Evolutionary conservation across 2,797 vertebrate species (phyloP).

Genomic region (Parotocinclus haroldoi): DNA sequence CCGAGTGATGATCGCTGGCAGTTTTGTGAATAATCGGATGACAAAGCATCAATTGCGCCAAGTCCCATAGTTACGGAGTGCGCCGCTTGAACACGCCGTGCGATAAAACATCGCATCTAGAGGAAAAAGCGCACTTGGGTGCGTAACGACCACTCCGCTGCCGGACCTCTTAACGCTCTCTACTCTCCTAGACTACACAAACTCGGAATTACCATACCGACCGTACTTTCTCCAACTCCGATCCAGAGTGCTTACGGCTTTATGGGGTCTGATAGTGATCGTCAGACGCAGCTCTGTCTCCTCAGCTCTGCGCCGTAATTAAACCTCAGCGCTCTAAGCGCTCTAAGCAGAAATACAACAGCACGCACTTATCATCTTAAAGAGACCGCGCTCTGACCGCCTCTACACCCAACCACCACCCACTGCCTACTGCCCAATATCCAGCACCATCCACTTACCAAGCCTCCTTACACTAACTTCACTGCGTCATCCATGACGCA

Average conservation of each 20-base stretch:
- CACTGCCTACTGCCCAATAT: neutral
- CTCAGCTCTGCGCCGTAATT: constrained; percentile 10
- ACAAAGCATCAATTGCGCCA: neutral
- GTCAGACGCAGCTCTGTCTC: neutral
- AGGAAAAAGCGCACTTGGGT: constrained; percentile 3
- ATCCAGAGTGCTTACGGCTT: too few relatives aligned
- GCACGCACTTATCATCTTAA: constrained; percentile 34
- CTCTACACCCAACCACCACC: neutral
- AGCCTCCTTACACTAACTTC: neutral
- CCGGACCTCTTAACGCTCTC: too few relatives aligned
- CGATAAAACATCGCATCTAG: neutral
- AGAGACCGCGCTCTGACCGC: constrained; percentile 18
- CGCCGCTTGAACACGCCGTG: neutral
- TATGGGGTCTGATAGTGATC: too few relatives aligned
- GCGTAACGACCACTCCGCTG: neutral
- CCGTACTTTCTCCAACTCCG: too few relatives aligned
- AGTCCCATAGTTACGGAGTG: constrained; percentile 19
- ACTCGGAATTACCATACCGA: too few relatives aligned
- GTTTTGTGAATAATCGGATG: constrained; percentile 3
- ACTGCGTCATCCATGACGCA: constrained; percentile 12
- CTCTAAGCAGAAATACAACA: neutral
- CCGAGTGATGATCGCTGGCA: neutral
- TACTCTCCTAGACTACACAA: too few relatives aligned
- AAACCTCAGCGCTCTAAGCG: constrained; percentile 3
- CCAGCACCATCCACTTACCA: neutral